phyloP scores from a whole-genome alignment of 2,797 vertebrate species.

The Accipiter badius region DNA sequence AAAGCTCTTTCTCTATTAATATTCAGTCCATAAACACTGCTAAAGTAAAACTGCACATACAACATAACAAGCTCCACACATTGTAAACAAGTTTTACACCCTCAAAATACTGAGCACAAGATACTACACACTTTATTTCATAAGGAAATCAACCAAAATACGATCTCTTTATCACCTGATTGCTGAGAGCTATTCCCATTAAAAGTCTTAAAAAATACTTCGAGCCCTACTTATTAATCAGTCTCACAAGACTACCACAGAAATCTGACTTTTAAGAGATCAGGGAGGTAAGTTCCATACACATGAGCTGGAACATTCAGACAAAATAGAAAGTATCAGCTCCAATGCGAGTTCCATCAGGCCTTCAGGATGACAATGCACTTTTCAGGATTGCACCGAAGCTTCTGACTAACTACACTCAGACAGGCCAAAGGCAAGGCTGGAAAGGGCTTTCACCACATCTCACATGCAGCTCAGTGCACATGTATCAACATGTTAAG shows the following conservation, averaged over 20 bases:
- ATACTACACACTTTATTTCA: neutral
- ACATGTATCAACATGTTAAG: rapidly evolving
- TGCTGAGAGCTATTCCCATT: neutral
- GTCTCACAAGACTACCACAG: neutral
- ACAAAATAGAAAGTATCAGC: neutral
- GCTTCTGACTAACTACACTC: neutral
- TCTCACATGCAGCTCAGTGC: neutral
- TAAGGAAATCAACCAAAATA: neutral
- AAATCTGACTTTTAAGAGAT: neutral
- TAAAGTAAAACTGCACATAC: neutral
- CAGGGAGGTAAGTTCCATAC: neutral
- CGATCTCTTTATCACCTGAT: neutral
- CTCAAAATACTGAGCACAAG: neutral
- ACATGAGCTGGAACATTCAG: neutral
- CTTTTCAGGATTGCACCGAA: neutral
- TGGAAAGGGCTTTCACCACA: neutral
- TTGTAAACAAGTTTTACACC: neutral
- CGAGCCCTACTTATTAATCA: neutral
- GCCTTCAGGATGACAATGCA: neutral
- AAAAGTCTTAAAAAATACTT: neutral
- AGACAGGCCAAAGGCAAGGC: neutral
- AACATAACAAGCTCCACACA: neutral
- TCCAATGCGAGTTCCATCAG: neutral
- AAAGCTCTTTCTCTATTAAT: neutral
- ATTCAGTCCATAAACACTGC: neutral